Evolutionary conservation across 2,113 vertebrate genomes (phyloP), one percentile per base, ranked within the genome.

Genomic region (Triplophysa rosa): DNA sequence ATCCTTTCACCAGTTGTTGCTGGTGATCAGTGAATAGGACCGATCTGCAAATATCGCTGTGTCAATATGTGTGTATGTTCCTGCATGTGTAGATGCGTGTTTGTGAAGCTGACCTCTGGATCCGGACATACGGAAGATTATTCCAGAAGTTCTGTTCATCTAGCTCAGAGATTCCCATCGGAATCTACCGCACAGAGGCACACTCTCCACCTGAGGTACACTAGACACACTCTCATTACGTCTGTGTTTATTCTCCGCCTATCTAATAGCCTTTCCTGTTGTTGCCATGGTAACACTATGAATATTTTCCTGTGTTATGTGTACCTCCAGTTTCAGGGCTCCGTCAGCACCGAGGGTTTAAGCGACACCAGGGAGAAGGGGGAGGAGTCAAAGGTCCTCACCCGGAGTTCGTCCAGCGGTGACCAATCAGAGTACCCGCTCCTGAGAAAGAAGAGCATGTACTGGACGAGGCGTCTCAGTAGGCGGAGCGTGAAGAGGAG

Each of bases 131-230:
- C 12, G 97, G 96, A 67, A 94, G 96, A 84, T 93, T 99, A 42
- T 98, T 97, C 81, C 96, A 99, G 92, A 98, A 97, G 87, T 91
- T 98, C 74, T 97, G 95, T 80, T 98, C 96, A 45, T 95, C 96
- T 7, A 96, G 94, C 45, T 96, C 96, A 4, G 96, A 98, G 86
- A 95, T 98, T 84, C 96, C 96, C 2, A 97, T 97, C 49, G 96
- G 96, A 77, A 94, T 98, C 77, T 98, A 97, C 42, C 93, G 95
- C 71, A 99, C 96, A 1, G 96, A 98, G 61, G 93, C 94, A 11
- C 96, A 97, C 84, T 94, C 93, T 1, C 92, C 93, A 6, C 95
- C 95, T 0, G 95, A 98, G 95, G 97, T 97, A 72, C 86, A 0
- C 65, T 47, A 49, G 16, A 49, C 33, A 42, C 11, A 14, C 45